These are phyloP conservation scores for Brachionus rotundiformis DNA, from an alignment of 1,140 invertebrate species.

Conservation along the genomic window DNA sequence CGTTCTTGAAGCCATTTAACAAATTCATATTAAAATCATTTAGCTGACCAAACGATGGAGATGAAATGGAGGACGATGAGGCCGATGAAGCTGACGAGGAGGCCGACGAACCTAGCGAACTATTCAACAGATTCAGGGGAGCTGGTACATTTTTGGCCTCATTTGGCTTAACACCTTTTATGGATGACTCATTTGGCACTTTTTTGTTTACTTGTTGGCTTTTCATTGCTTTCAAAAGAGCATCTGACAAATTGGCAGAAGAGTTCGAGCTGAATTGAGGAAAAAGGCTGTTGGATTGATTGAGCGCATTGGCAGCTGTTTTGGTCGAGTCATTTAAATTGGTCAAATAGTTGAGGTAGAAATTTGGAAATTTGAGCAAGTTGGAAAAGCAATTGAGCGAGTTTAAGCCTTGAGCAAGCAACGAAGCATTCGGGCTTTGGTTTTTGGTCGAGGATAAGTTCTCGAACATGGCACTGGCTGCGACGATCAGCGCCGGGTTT, in stretches of 20 bases:
- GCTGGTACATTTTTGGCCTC: not conserved
- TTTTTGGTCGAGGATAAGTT: not conserved
- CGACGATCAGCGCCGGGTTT: slow-evolving; percentile 1
- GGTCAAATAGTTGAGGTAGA: slow-evolving; percentile 2
- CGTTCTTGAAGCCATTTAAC: not conserved
- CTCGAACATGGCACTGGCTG: slow-evolving; percentile 25
- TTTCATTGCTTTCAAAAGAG: slow-evolving; percentile 6
- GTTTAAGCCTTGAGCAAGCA: not conserved
- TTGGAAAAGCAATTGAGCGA: slow-evolving; percentile 9
- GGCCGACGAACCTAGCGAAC: not conserved
- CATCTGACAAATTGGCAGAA: not conserved
- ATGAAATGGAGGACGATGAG: slow-evolving; percentile 12
- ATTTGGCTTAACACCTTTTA: not conserved
- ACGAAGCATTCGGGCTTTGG: not conserved
- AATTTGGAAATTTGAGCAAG: slow-evolving; percentile 40
- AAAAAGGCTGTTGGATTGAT: not conserved
- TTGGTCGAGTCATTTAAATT: not conserved
- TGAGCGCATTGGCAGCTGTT: not conserved
- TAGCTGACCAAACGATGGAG: not conserved
- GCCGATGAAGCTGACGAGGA: slow-evolving; percentile 14
- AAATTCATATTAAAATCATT: slow-evolving; percentile 11
- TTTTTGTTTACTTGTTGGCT: not conserved
- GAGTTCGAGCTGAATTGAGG: not conserved
- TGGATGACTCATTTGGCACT: not conserved
- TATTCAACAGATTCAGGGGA: slow-evolving; percentile 1